A percentile compares a stretch with the other conserved stretches of the same genome.
Conservation (phyloP, 1,140 invertebrate species). For the Drosophila oshimai region DNA sequence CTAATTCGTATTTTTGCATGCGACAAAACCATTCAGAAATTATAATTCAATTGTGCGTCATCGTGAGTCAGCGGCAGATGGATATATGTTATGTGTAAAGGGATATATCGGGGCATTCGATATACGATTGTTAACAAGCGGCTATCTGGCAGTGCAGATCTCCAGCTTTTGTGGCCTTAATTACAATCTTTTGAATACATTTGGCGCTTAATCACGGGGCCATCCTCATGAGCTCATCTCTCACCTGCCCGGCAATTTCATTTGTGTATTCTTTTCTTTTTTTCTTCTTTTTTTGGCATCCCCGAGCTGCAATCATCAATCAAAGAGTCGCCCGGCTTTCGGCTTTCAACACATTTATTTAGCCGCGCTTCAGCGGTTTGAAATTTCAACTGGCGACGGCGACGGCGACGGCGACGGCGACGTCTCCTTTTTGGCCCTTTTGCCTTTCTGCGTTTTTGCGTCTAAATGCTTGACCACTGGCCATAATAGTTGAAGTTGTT, state of each 20-base stretch:
- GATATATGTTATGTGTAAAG: not conserved
- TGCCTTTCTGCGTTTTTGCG: too few species aligned
- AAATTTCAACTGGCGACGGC: constrained; percentile 65
- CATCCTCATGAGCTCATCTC: constrained; percentile 48
- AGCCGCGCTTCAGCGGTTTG: constrained; percentile 64
- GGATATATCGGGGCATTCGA: not conserved
- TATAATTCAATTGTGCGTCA: constrained; percentile 73
- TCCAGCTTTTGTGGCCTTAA: constrained; percentile 79
- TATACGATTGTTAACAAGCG: constrained; percentile 62
- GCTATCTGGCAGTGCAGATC: constrained; percentile 74
- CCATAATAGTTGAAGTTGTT: constrained; percentile 72
- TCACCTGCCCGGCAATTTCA: constrained; percentile 49
- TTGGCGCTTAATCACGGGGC: constrained; percentile 78
- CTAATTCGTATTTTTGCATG: constrained; percentile 70
- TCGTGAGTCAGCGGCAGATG: constrained; percentile 64
- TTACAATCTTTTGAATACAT: constrained; percentile 82
- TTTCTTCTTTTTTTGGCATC: constrained; percentile 48
- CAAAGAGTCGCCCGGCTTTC: constrained; percentile 56
- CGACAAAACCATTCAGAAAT: constrained; percentile 62
- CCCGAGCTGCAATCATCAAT: constrained; percentile 75
- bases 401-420: too few species aligned
- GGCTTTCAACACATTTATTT: constrained; percentile 79
- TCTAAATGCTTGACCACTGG: constrained; percentile 71
- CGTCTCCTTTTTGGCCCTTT: constrained; percentile 47
- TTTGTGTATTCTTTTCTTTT: not conserved